Evolutionary conservation across 2,113 vertebrate genomes (phyloP), one percentile per base, ranked within the genome.

Genomic region (Sylvietta virens): DNA sequence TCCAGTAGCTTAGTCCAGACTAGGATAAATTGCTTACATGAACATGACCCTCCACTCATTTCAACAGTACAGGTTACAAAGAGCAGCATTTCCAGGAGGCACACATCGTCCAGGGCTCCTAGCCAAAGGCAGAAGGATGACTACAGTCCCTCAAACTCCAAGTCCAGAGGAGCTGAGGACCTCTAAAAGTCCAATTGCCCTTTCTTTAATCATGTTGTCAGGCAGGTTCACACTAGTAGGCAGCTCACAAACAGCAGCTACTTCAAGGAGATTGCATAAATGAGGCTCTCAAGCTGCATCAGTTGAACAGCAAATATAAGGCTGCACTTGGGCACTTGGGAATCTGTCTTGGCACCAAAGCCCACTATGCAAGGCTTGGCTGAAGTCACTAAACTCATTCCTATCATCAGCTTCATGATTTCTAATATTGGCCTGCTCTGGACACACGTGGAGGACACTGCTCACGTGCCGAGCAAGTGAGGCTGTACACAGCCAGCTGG

Each of bases 401-500:
- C 86, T 42, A 51, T 93, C 82, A 47, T 83, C 92, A 88, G 83
- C 60, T 92, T 81, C 56, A 50, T 37, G 82, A 88, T 60, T 96
- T 90, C 88, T 83, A 88, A 50, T 37, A 61, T 21, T 88, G 92
- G 95, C 86, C 80, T 81, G 76, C 60, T 90, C 67, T 40, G 72
- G 82, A 92, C 67, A 81, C 88, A 95, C 42, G 1, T 90, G 92
- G 90, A 95, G 60, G 67, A 83, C 1, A 5, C 78, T 28, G 78
- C 48, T 94, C 28, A 30, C 92, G 90, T 6, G 60, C 71, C 0
- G 50, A 85, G 80, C 23, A 44, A 51, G 2, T 2, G 1, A 92
- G 88, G 82, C 88, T 94, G 42, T 6, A 50, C 35, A 23, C 39
- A 92, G 96, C 95, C 96, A 97, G 95, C 95, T 97, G 96, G 96